Base-by-base conservation (phyloP, 2,888 invertebrate species). In the Arrhopalites spinosus region DNA sequence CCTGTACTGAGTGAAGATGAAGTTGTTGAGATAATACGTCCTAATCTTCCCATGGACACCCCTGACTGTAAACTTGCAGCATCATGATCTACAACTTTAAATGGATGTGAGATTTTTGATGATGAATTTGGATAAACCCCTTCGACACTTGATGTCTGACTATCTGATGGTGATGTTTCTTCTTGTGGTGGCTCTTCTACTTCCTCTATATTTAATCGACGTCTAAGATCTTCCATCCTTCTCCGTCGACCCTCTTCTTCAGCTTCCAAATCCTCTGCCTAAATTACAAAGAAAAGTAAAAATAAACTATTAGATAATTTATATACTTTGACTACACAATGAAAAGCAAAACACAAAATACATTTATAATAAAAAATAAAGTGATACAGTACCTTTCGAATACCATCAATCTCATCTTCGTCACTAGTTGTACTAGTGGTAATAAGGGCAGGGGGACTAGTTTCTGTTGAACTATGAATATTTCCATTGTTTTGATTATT, bases 21-120 rank as follows among this genome's bases (percentile, higher is more conserved):
- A 23, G 8, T 59, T 59, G 63, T 17, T 36, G 53, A 88, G 84
- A 94, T 91, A 82, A 92, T 88, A 36, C 94, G 93, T 79, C 93
- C 91, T 83, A 94, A 59, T 82, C 84, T 59, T 76, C 84, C 63
- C 76, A 95, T 87, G 68, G 95, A 95, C 83, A 93, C 93, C 89
- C 95, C 92, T 84, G 94, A 94, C 85, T 94, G 94, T 83, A 95
- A 87, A 85, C 94, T 94, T 85, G 93, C 89, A 20, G 94, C 91
- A 86, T 95, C 95, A 84, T 93, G 93, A 82, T 95, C 93, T 83
- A 95, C 93, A 80, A 94, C 92, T 85, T 91, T 89, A 85, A 84
- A 84, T 20, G 84, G 84, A 76, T 84, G 84, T 2, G 83, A 81
- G 15, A 83, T 81, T 61, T 78, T 78, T 15, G 78, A 78, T 30